Evolutionary conservation across 1,140 invertebrate species (phyloP).

Genomic region (Lordiphosa clarofinis): DNA sequence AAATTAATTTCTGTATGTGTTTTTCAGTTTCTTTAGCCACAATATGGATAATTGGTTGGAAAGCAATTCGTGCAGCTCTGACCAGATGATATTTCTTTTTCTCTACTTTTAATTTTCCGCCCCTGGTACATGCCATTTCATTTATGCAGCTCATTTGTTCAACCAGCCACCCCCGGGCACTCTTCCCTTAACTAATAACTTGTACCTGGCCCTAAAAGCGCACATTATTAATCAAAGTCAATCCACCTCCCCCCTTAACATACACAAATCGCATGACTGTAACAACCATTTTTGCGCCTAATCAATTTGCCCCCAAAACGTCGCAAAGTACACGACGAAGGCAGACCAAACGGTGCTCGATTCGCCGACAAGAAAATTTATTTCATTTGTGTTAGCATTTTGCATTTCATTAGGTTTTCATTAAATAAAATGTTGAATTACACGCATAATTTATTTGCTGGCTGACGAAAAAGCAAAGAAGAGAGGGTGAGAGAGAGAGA

Average conservation of each 20-base stretch:
- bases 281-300: slow-evolving; percentile 73
- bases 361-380: slow-evolving; percentile 65
- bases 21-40: too few species aligned
- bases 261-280: slow-evolving; percentile 16
- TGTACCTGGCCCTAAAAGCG: slow-evolving; percentile 59
- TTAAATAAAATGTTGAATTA: slow-evolving; percentile 79
- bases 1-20: slow-evolving; percentile 1
- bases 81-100: background rate
- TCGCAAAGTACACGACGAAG: slow-evolving; percentile 35
- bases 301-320: slow-evolving; percentile 69
- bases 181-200: slow-evolving; percentile 49
- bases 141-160: slow-evolving; percentile 39
- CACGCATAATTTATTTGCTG: slow-evolving; percentile 76
- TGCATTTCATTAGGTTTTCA: slow-evolving; percentile 79
- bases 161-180: background rate
- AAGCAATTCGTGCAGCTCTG: slow-evolving; percentile 1
- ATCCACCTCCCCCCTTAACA: slow-evolving; percentile 5
- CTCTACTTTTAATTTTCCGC: background rate
- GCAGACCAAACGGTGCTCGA: slow-evolving; percentile 34
- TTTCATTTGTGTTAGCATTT: slow-evolving; percentile 79
- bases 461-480: slow-evolving; percentile 26
- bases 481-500: too few species aligned
- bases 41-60: too few species aligned
- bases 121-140: slow-evolving; percentile 15
- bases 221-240: slow-evolving; percentile 78